Percentiles rank a stretch among this genome's conserved stretches.
phyloP scores from a whole-genome alignment of 2,113 vertebrate genomes.

The Thalassarche chlororhynchos region DNA sequence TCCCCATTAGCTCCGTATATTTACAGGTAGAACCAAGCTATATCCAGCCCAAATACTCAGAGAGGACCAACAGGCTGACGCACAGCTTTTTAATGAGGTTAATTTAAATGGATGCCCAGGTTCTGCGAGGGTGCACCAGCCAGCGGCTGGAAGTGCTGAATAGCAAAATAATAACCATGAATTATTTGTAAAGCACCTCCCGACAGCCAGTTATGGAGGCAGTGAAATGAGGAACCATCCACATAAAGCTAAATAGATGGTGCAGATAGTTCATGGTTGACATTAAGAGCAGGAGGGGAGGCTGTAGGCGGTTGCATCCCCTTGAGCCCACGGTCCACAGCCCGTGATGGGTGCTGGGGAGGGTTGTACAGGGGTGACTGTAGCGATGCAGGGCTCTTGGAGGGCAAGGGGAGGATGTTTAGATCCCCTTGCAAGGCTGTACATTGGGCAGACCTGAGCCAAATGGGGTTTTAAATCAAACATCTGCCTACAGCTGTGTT shows the following conservation, averaged over 20 bases:
- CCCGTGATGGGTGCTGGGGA: background rate
- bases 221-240: background rate
- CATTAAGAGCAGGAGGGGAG: background rate
- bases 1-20: background rate
- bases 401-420: background rate
- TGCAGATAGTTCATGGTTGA: background rate
- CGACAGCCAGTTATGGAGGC: accelerated
- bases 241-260: accelerated
- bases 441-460: background rate
- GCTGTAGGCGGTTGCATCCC: background rate
- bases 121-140: background rate
- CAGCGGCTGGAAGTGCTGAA: background rate
- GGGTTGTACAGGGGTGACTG: background rate
- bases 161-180: background rate
- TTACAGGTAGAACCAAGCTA: background rate
- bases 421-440: background rate
- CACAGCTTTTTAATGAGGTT: background rate
- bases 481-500: background rate
- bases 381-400: background rate
- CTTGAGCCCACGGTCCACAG: background rate
- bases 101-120: background rate
- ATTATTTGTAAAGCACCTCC: background rate
- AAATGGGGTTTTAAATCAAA: background rate
- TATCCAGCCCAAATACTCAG: background rate
- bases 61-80: background rate